Evolutionary conservation across 1,140 invertebrate genomes (phyloP).

Genomic region (Drosophila pruinosa): DNA sequence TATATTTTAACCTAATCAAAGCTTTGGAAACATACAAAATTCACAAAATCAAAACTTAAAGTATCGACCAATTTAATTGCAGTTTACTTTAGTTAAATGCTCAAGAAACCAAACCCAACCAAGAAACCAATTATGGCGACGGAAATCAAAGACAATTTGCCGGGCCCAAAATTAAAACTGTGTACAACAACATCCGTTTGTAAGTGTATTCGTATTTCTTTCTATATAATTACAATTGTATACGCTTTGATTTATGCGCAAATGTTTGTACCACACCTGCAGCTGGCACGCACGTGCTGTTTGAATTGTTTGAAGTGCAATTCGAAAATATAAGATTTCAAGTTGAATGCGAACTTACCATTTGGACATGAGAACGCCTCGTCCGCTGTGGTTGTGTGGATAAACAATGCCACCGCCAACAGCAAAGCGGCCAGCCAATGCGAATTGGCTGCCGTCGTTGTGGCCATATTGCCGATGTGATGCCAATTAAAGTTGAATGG

Average conservation of each 20-base stretch:
- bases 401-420: conserved; percentile 56
- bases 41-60: conserved; percentile 46
- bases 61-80: conserved; percentile 15
- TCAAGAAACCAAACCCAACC: conserved; percentile 16
- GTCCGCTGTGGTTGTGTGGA: conserved; percentile 59
- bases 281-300: conserved; percentile 53
- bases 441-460: conserved; percentile 75
- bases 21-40: background rate
- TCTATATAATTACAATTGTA: conserved; percentile 53
- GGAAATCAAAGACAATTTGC: conserved; percentile 42
- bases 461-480: conserved; percentile 70
- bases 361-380: conserved; percentile 76
- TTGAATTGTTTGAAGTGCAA: conserved; percentile 11
- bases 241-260: conserved; percentile 62
- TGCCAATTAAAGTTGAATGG: conserved; percentile 54
- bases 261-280: conserved; percentile 56
- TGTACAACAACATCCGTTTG: conserved; percentile 34
- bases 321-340: conserved; percentile 38
- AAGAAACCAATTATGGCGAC: conserved; percentile 32
- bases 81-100: conserved; percentile 10
- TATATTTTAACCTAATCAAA: background rate
- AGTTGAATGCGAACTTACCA: conserved; percentile 61
- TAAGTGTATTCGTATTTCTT: background rate
- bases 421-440: conserved; percentile 77
- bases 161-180: conserved; percentile 16